These are phyloP conservation scores for Urosaurus nigricauda DNA, from an alignment of 2,797 vertebrate genomes.

Conservation along the genomic window DNA sequence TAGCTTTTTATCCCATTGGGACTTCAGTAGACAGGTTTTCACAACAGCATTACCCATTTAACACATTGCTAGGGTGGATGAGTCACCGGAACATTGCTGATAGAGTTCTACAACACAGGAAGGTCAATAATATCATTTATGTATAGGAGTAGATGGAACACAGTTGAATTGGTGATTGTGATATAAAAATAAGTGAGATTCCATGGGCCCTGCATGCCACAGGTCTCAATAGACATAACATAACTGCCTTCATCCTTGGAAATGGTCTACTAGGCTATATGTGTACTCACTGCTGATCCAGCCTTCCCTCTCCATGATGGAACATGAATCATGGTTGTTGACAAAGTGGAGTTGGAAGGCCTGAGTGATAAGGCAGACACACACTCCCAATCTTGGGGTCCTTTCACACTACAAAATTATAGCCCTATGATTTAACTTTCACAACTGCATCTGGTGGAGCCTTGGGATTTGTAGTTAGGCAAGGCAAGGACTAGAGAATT, in stretches of 20 bases:
- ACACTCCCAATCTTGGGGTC: not conserved
- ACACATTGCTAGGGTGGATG: not conserved
- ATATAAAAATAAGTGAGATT: not conserved
- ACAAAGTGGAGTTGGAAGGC: not conserved
- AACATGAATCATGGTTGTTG: not conserved
- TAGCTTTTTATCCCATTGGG: not conserved
- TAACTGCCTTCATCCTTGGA: not conserved
- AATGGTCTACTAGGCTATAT: not conserved
- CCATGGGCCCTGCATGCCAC: not conserved
- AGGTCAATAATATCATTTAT: not conserved
- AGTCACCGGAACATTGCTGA: not conserved
- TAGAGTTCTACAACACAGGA: not conserved
- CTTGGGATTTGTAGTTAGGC: no score
- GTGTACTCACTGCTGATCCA: not conserved
- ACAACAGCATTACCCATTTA: constrained; percentile 14
- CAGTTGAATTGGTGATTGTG: not conserved
- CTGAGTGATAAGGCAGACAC: not conserved
- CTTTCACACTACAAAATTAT: no score
- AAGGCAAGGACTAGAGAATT: no score
- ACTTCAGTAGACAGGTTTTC: not conserved
- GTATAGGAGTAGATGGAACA: not conserved
- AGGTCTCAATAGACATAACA: not conserved
- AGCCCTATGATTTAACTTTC: no score
- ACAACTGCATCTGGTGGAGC: not conserved
- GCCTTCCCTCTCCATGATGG: not conserved